These are phyloP conservation scores for Portunus trituberculatus DNA, from an alignment of 1,140 invertebrate species.

Conservation along the genomic window DNA sequence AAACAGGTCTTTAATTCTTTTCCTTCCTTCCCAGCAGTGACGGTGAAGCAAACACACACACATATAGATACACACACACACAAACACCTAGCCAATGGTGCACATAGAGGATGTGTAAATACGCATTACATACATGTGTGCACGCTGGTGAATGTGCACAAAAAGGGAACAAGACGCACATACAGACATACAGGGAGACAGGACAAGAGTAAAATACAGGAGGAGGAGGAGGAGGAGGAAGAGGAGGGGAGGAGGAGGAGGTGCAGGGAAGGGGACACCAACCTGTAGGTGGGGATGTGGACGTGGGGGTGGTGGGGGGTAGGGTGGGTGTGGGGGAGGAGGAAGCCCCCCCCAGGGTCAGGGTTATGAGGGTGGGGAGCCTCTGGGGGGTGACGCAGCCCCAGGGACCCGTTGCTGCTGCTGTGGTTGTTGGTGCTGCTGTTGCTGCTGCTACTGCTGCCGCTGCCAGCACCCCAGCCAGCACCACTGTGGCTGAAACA, in stretches of 20 bases:
- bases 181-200: not conserved
- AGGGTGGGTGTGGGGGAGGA: slow-evolving; percentile 40
- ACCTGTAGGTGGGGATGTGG: slow-evolving; percentile 93
- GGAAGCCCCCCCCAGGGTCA: slow-evolving; percentile 71
- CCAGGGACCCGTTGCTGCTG: slow-evolving; percentile 64
- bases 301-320: slow-evolving; percentile 83
- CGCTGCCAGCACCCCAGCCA: slow-evolving; percentile 58
- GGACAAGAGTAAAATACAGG: not conserved
- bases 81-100: not conserved
- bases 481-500: slow-evolving; percentile 72
- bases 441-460: slow-evolving; percentile 60
- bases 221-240: not conserved
- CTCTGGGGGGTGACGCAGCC: slow-evolving; percentile 69
- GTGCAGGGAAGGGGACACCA: slow-evolving; percentile 78
- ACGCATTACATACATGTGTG: not conserved
- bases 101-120: not conserved
- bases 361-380: slow-evolving; percentile 72
- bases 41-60: not conserved
- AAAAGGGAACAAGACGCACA: not conserved
- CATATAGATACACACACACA: not conserved
- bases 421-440: slow-evolving; percentile 62
- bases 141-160: not conserved
- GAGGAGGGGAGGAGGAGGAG: slow-evolving; percentile 27
- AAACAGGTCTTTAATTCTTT: not conserved
- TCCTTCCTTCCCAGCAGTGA: not conserved